Evolutionary conservation across 1,140 invertebrate species (phyloP).

Genomic region (Drosophila novamexicana): DNA sequence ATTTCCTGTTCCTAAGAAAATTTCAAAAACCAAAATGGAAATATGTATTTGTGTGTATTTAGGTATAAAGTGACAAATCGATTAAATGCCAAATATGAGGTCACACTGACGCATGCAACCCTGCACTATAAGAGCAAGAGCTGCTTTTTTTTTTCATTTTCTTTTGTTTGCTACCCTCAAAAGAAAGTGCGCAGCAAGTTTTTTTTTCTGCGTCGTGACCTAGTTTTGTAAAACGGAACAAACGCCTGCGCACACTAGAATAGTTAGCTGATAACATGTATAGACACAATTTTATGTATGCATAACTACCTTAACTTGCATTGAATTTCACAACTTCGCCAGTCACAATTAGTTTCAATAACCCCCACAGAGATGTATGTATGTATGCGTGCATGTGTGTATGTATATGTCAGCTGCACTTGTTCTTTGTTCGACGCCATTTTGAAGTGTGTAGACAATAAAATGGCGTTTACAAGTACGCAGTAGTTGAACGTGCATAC

Average conservation of each 20-base stretch:
- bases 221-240: constrained; percentile 24
- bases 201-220: constrained; percentile 47
- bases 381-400: not conserved
- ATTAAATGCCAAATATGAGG: constrained; percentile 86
- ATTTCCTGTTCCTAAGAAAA: constrained; percentile 92
- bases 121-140: not conserved
- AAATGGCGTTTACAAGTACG: constrained; percentile 19
- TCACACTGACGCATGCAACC: constrained; percentile 8
- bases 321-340: constrained; percentile 25
- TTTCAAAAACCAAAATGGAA: not conserved
- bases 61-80: constrained; percentile 68
- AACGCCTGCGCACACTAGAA: not conserved
- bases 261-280: not conserved
- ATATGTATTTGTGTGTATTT: not conserved
- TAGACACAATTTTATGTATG: not conserved
- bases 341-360: constrained; percentile 9
- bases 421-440: constrained; percentile 34
- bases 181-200: constrained; percentile 43
- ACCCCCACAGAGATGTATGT: not conserved
- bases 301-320: not conserved
- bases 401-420: constrained; percentile 11
- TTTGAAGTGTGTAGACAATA: constrained; percentile 16
- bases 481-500: constrained; percentile 76
- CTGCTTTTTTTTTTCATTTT: not conserved
- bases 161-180: not conserved